Evolutionary conservation across 2,888 invertebrate genomes (phyloP), one percentile per base, ranked within the genome.

Genomic region (Andrena hattorfiana): DNA sequence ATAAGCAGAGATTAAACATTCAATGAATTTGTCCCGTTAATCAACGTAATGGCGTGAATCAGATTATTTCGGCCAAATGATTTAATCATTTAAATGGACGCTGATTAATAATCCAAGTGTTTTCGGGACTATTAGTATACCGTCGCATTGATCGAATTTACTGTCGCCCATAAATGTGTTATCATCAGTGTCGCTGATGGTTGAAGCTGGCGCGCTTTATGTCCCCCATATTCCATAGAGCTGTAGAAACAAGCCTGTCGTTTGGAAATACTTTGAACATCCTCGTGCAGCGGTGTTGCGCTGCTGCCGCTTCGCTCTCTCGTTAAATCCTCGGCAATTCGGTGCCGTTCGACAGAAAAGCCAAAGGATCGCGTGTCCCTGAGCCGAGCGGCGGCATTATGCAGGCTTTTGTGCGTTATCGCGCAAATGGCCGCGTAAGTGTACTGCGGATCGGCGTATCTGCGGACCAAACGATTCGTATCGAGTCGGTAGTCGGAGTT

Each of bases 401-500:
- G 67, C 67, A 89, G 85, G 87, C 87, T 59, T 49, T 26, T 8
- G 30, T 56, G n/a, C 20, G 49, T 77, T 77, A 77, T 77, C 77
- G 73, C 59, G 62, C 35, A 71, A 70, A 76, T 59, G 35, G 66
- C 42, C 70, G 67, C 68, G 54, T 42, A 70, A 74, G 73, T 71
- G 73, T 77, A 78, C 69, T 71, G 84, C 74, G 85, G 54, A 81
- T 81, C 81, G 77, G 71, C 42, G 7, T 67, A 81, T 81, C 81
- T 77, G 77, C 30, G 56, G 56, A 56, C 77, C 62, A 59, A 67
- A 87, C 90, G 91, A 91, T 91, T 88, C 85, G 81, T 90, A 91
- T 91, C 91, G 88, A 86, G 68, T 68, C 69, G 79, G 83, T 85
- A 79, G 87, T 71, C 88, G 88, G 87, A 89, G 88, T 90, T 90